Evolutionary conservation across 2,888 invertebrate species (phyloP), one percentile per base, ranked within the genome.

Genomic region (Priocnemis perturbator): DNA sequence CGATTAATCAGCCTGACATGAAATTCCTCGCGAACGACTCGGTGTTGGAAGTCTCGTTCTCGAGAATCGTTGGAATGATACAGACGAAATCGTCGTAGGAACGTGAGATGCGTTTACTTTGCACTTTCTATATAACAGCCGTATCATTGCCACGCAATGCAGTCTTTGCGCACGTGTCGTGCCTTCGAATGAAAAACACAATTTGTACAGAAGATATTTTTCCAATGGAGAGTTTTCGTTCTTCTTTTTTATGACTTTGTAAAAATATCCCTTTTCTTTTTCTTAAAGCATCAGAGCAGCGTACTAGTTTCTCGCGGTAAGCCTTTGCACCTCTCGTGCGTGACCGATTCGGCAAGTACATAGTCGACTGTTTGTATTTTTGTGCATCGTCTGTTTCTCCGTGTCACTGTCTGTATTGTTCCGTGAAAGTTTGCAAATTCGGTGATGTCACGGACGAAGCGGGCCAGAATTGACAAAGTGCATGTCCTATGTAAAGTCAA

Each of bases 171-270:
- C 71, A 77, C 72, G 69, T 65, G 66, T 56, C 72, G 78, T 78
- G 74, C 77, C 69, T 72, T 76, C 62, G 61, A 45, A 45, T 37
- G 48, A 61, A 61, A 69, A 78, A 64, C 56, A 62, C 70, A 64
- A 58, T 78, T 53, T 74, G 72, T 69, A 70, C 69, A 81, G 21
- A 77, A 67, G 69, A 75, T 79, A 79, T 80, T 78, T 79, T 79
- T 79, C 71, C 78, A 75, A 69, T 52, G 55, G 62, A 5, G 26
- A 15, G 20, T 30, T n/a, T 69, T 21, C 62, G 19, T 57, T 57
- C 30, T 37, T 61, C 20, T 26, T 56, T 62, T 64, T 62, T 52
- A 48, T 66, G 53, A 20, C 14, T 23, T 17, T 14, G 60, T 23
- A 55, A 19, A 52, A 60, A 64, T 57, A 56, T 56, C 50, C 60